These are phyloP conservation scores for Macrosteles quadrilineatus DNA, from an alignment of 1,140 invertebrate species.

Conservation along the genomic window DNA sequence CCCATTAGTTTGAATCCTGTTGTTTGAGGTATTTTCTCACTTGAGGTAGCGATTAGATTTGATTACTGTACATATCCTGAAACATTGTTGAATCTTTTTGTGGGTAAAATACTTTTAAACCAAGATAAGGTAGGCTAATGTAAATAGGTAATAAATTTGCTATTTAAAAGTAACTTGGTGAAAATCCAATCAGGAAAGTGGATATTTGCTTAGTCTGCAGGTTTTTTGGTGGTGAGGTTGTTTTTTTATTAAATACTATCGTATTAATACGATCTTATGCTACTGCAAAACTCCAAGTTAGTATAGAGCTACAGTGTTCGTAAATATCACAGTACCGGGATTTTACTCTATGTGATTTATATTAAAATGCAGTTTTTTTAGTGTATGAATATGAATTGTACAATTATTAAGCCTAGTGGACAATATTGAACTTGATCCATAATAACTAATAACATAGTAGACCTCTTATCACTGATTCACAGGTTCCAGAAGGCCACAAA, in stretches of 20 bases:
- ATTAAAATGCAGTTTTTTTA: not conserved
- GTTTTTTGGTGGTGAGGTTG: too few relatives aligned
- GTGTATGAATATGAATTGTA: not conserved
- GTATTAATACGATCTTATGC: not conserved
- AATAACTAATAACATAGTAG: not conserved
- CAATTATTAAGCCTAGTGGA: not conserved
- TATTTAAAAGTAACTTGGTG: too few relatives aligned
- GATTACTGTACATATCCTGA: not conserved
- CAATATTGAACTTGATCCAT: not conserved
- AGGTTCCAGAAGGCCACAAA: slow-evolving; percentile 72
- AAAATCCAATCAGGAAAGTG: too few relatives aligned
- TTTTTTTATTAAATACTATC: not conserved
- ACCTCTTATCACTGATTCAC: slow-evolving; percentile 40
- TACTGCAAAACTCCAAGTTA: not conserved
- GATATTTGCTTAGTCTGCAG: too few relatives aligned
- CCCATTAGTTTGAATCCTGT: not conserved
- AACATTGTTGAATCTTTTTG: not conserved
- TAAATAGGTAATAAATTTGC: not conserved
- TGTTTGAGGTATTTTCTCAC: too few relatives aligned
- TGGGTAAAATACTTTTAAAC: not conserved
- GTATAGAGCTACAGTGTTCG: not conserved
- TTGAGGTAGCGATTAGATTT: not conserved
- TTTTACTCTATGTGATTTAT: not conserved
- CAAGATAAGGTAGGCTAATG: not conserved
- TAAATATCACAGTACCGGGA: not conserved